Evolutionary conservation across 1,140 invertebrate genomes (phyloP), one percentile per base, ranked within the genome.

Genomic region (Nasonia vitripennis): DNA sequence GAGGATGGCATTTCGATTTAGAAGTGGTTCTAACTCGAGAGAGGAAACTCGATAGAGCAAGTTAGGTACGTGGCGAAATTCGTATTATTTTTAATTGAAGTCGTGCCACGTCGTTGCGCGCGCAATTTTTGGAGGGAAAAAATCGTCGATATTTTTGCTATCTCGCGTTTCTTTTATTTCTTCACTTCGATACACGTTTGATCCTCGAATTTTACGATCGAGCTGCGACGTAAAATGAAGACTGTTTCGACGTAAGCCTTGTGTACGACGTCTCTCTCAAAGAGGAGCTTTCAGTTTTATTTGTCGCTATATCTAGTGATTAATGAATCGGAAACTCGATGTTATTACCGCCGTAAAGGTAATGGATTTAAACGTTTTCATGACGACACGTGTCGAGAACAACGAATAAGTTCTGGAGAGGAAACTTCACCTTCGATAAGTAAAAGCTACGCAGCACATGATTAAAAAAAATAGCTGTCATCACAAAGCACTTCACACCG

Each of bases 131-230:
- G 0, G 55, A 62, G 17, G 6, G 5, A 62, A 62, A 62, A 62
- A 62, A n/a, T 51, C 14, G 12, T 73, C 1, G 12, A 45, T 17
- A 41, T 45, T 70, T 70, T 80, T 80, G 45, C 45, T 11, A 27
- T 71, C 4, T 48, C 34, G 73, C 17, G 41, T 70, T 81, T 67
- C 23, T 81, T 70, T 20, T 48, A 48, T 81, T 71, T 71, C 31
- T 31, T 62, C 48, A 55, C 20, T 74, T 82, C 20, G 31, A 78
- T 78, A 20, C 48, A 20, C 70, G 6, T 55, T 82, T 23, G 70
- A 73, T 82, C 20, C 11, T 45, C 20, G 20, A 71, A 82, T 82
- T 82, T 82, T 74, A 82, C 41, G n/a, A 55, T 71, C 55, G 34
- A 7, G 55, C 14, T 31, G 6, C 4, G 5, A 48, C 23, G 45